Conservation (phyloP, 1,140 invertebrate species). For the Drosophila funebris region DNA sequence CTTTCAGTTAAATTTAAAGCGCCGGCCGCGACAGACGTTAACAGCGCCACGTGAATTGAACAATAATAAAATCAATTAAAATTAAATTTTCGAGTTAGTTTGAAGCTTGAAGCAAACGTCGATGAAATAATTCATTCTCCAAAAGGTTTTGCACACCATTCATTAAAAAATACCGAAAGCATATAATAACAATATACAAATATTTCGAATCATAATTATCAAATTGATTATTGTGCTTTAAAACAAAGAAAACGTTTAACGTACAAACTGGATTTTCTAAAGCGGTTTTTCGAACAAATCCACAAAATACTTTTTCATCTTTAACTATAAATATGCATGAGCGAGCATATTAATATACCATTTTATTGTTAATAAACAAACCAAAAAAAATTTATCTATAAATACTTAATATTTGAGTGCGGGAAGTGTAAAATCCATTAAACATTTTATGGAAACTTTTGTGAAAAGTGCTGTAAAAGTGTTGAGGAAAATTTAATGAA, state of each 20-base stretch:
- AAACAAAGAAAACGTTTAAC: conserved; percentile 40
- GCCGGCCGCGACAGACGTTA: conserved; percentile 71
- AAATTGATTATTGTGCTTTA: conserved; percentile 13
- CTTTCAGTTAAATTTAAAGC: conserved; percentile 65
- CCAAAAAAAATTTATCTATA: not conserved
- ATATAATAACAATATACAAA: conserved; percentile 10
- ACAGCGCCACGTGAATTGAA: conserved; percentile 55
- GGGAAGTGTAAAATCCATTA: conserved; percentile 33
- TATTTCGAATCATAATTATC: conserved; percentile 30
- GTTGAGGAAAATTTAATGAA: not conserved
- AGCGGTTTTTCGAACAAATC: conserved; percentile 32
- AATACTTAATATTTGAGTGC: conserved; percentile 5
- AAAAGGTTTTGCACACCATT: conserved; percentile 19
- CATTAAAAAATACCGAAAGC: conserved; percentile 26
- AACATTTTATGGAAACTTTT: conserved; percentile 28
- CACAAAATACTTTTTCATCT: conserved; percentile 10
- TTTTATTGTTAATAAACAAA: conserved; percentile 45
- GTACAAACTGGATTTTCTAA: conserved; percentile 47
- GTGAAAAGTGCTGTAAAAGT: conserved; percentile 11
- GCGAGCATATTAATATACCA: conserved; percentile 36
- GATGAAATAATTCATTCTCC: conserved; percentile 7
- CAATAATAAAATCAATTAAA: conserved; percentile 35
- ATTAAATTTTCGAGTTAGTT: conserved; percentile 1
- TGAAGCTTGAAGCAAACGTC: not conserved
- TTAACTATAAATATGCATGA: conserved; percentile 48